These are phyloP conservation scores for Haliclona indistincta DNA, from an alignment of 37 sponge, comb jelly and placozoan genomes.

Conservation along the genomic window DNA sequence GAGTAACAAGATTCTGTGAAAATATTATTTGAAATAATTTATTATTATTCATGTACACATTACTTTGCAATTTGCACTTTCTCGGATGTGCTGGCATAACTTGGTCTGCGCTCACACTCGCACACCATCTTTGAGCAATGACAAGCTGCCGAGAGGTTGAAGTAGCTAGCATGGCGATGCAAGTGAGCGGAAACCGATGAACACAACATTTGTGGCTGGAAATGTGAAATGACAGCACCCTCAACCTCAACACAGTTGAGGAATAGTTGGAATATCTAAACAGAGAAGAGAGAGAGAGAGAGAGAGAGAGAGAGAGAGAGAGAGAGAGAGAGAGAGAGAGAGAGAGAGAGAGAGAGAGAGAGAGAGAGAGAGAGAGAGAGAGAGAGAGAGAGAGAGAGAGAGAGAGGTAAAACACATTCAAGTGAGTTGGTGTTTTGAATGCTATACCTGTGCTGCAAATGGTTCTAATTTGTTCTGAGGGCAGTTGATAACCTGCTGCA, in stretches of 20 bases:
- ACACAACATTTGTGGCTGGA: background rate
- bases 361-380: background rate
- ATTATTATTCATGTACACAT: background rate
- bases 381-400: background rate
- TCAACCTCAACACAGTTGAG: background rate
- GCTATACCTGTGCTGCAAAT: background rate
- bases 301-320: background rate
- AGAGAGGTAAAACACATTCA: background rate
- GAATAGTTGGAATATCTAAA: background rate
- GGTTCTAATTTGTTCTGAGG: background rate
- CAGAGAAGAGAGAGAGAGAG: background rate
- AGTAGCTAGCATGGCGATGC: slow-evolving; percentile 27
- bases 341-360: background rate
- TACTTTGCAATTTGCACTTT: slow-evolving; percentile 36
- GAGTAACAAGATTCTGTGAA: too few relatives aligned
- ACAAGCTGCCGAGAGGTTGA: too few relatives aligned
- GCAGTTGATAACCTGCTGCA: background rate
- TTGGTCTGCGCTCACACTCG: background rate
- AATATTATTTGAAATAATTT: too few relatives aligned
- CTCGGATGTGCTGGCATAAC: slow-evolving; percentile 36
- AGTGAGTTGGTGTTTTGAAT: background rate
- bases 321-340: background rate
- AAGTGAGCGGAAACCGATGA: slow-evolving; percentile 2
- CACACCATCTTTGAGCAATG: slow-evolving; percentile 1
- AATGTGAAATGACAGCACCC: background rate